phyloP scores from a whole-genome alignment of 1,140 invertebrate species.

The Samia ricini region DNA sequence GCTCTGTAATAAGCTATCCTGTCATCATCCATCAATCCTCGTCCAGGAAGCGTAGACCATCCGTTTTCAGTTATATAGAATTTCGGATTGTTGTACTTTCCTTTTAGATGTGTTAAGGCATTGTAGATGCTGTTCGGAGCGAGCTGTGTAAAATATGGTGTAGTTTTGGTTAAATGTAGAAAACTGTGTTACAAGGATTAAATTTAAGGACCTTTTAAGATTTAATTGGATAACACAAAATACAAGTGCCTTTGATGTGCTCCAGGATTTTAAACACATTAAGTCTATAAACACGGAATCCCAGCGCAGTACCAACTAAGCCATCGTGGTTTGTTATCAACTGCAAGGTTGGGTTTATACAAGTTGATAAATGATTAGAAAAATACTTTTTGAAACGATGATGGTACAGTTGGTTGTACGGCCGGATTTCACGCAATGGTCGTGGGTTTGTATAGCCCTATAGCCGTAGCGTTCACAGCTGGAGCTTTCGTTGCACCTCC shows the following conservation, averaged over 20 bases:
- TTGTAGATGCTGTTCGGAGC: slow-evolving; percentile 48
- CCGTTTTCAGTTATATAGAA: slow-evolving; percentile 82
- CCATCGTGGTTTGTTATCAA: too few relatives aligned
- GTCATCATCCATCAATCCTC: slow-evolving; percentile 73
- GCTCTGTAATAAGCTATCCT: slow-evolving; percentile 45
- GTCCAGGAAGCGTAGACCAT: slow-evolving; percentile 43
- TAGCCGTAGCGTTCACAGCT: slow-evolving; percentile 37
- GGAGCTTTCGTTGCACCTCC: slow-evolving; percentile 44
- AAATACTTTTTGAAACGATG: slow-evolving; percentile 50
- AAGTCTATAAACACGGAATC: too few relatives aligned
- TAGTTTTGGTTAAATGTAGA: neutral
- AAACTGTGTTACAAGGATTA: too few relatives aligned
- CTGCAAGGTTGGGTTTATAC: too few relatives aligned
- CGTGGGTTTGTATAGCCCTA: slow-evolving; percentile 71
- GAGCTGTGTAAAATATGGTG: slow-evolving; percentile 27
- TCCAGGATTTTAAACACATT: too few relatives aligned
- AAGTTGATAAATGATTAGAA: too few relatives aligned
- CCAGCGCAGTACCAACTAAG: too few relatives aligned
- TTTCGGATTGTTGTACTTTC: slow-evolving; percentile 72
- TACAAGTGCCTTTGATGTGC: too few relatives aligned
- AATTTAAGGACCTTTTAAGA: too few relatives aligned
- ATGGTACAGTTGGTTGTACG: slow-evolving; percentile 77
- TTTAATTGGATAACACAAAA: too few relatives aligned
- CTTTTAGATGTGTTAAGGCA: slow-evolving; percentile 65
- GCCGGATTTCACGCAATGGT: too few relatives aligned